A percentile compares a stretch with the other conserved stretches of the same genome.
Conservation (phyloP, 2,888 invertebrate genomes). For the Notodonta ziczac region DNA sequence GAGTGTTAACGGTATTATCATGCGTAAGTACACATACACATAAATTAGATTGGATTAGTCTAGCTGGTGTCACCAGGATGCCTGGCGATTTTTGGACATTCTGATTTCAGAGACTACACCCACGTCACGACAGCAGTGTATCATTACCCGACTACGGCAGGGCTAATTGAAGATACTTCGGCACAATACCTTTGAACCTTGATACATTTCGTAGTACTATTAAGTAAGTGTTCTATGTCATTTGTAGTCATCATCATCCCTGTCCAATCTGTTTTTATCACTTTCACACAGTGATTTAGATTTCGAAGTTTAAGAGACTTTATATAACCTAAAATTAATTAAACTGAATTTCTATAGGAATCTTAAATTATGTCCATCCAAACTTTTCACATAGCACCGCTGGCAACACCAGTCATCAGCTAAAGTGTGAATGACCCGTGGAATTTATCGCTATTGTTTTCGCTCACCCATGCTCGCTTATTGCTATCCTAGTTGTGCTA, state of each 20-base stretch:
- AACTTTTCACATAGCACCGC: not conserved
- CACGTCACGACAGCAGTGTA: no score
- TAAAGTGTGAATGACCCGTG: conserved; percentile 29
- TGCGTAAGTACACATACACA: not conserved
- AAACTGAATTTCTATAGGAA: no score
- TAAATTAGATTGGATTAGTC: not conserved
- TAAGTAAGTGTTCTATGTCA: no score
- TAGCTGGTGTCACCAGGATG: not conserved
- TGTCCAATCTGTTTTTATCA: no score
- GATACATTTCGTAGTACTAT: no score
- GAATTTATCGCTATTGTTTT: conserved; percentile 44
- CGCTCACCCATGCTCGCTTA: conserved; percentile 30
- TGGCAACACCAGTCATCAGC: conserved; percentile 1
- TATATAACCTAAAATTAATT: no score
- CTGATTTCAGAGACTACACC: not conserved
- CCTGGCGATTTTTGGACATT: not conserved
- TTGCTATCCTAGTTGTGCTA: conserved; percentile 29
- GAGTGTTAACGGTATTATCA: not conserved
- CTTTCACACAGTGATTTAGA: no score
- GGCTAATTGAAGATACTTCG: no score
- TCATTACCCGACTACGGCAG: no score
- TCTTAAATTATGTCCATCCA: not conserved
- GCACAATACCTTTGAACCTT: no score
- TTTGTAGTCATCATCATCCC: no score
- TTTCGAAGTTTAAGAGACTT: no score